Conservation (phyloP, 2,888 invertebrate genomes). For the Glyphotaelius pellucidus region DNA sequence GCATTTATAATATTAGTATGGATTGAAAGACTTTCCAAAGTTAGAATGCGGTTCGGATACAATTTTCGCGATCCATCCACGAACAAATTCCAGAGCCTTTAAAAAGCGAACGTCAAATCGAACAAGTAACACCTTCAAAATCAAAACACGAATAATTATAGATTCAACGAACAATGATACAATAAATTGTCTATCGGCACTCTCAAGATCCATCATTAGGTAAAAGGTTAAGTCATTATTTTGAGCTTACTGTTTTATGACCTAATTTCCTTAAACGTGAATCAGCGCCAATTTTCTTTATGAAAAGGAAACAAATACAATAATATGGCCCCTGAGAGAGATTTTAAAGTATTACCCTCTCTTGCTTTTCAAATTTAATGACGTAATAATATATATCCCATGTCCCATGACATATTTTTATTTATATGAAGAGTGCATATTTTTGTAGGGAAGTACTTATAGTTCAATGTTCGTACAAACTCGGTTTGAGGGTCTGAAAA, state of each 20-base stretch:
- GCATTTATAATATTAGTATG: too few relatives aligned
- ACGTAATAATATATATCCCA: neutral
- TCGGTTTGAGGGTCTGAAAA: neutral
- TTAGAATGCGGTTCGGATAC: too few relatives aligned
- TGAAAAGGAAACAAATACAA: neutral
- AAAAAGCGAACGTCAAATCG: too few relatives aligned
- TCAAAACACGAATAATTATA: too few relatives aligned
- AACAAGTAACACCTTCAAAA: too few relatives aligned
- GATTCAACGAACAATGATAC: too few relatives aligned
- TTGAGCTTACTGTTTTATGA: neutral
- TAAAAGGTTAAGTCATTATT: neutral
- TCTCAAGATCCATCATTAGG: neutral
- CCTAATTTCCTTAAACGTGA: neutral
- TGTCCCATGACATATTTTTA: neutral
- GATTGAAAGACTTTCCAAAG: too few relatives aligned
- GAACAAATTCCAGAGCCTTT: too few relatives aligned
- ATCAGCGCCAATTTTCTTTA: neutral
- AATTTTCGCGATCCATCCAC: too few relatives aligned
- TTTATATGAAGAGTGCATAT: neutral
- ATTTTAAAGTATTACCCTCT: neutral
- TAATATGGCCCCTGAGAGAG: too few relatives aligned
- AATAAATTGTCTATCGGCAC: neutral
- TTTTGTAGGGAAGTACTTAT: neutral
- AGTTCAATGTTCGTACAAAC: neutral
- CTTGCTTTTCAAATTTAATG: too few relatives aligned